A percentile compares a stretch with the other conserved stretches of the same genome.
These are phyloP conservation scores for Tiphia femorata DNA, from an alignment of 2,888 invertebrate species.

Conservation along the genomic window DNA sequence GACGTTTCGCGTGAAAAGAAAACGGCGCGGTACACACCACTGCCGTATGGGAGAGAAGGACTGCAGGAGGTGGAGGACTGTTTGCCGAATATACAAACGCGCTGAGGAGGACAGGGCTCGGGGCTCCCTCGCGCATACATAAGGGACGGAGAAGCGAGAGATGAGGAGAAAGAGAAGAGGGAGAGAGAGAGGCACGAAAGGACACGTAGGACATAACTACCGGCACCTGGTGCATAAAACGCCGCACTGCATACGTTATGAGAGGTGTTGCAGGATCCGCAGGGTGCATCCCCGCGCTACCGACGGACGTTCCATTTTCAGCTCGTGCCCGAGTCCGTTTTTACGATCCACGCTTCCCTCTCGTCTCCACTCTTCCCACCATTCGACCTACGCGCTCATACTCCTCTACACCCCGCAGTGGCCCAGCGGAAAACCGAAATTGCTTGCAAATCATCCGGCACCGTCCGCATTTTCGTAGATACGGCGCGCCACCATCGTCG, in stretches of 20 bases:
- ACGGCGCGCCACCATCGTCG: too few relatives aligned
- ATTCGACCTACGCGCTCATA: too few relatives aligned
- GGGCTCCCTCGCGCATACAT: too few relatives aligned
- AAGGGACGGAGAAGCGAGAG: background rate
- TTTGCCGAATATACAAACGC: background rate
- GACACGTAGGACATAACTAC: constrained; percentile 57
- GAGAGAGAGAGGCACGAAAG: constrained; percentile 16
- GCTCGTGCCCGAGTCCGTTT: constrained; percentile 22
- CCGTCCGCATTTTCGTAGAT: too few relatives aligned
- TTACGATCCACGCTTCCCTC: constrained; percentile 12
- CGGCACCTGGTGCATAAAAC: constrained; percentile 57
- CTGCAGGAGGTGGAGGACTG: background rate
- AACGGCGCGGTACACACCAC: constrained; percentile 12
- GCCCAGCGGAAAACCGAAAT: too few relatives aligned
- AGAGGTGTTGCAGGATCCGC: constrained; percentile 30
- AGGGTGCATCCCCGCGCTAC: constrained; percentile 23
- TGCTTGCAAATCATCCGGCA: too few relatives aligned
- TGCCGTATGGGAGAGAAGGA: background rate
- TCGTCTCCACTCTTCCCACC: background rate
- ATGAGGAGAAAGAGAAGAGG: background rate
- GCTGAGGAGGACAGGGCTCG: too few relatives aligned
- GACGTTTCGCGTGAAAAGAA: constrained; percentile 39
- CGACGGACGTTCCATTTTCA: constrained; percentile 34
- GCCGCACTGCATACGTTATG: constrained; percentile 47
- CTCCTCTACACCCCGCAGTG: too few relatives aligned